Evolutionary conservation across 2,888 invertebrate genomes (phyloP), one percentile per base, ranked within the genome.

Genomic region (Pegoplata infirma): DNA sequence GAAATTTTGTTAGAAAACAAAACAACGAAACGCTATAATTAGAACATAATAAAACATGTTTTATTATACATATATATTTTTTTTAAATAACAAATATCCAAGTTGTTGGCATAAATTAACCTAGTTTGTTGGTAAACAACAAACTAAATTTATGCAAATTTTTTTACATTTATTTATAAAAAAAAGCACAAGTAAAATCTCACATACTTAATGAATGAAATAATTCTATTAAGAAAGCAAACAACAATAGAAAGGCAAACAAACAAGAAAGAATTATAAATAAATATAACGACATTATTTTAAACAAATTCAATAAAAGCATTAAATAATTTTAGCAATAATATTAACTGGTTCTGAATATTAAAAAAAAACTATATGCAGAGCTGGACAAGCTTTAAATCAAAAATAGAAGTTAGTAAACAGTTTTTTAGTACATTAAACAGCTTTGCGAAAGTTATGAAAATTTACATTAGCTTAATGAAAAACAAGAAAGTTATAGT

Each of bases 21-120:
- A 68, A 44, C 58, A 68, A 51, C 61, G 68, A 69, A 68, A 69
- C 7, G 55, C 55, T 28, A 63, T 56, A 63, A 75, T 75, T 75
- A 75, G 19, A 75, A 68, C 68, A 63, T 40, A 51, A 68, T 67
- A 63, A 75, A 69, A 76, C 75, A 56, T 63, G 75, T 76, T 51
- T 23, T 23, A n/a, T n/a, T n/a, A n/a, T n/a, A n/a, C n/a, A n/a
- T n/a, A 21, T n/a, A 16, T 76, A 56, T n/a, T n/a, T n/a, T 28
- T 19, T 46, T 17, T 40, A 23, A 51, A 66, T 12, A 53, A 47
- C 25, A 59, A 28, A 14, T 36, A 58, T 28, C 21, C 53, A 66
- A 58, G 46, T 44, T 53, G 53, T 47, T 67, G 78, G 66, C 61
- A 79, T 71, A 75, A 79, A 75, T 74, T 79, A 79, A 75, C 78